phyloP scores from a whole-genome alignment of 1,140 invertebrate genomes.

The Megalopta genalis region DNA sequence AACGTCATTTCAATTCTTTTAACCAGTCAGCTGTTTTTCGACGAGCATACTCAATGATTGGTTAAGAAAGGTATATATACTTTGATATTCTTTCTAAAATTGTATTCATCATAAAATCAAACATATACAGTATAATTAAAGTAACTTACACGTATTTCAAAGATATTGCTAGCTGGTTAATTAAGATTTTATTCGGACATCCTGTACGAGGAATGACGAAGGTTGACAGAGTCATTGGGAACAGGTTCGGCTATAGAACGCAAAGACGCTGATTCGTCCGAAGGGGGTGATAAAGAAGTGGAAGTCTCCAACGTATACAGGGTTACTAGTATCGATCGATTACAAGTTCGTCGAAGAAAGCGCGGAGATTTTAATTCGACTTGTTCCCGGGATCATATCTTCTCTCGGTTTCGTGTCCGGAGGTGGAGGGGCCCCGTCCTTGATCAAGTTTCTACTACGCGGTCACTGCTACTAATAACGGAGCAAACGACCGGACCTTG shows the following conservation, averaged over 20 bases:
- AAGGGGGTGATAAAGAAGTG: neutral
- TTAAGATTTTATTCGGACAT: too few species aligned
- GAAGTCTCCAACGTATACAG: slow-evolving; percentile 5
- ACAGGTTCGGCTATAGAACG: neutral
- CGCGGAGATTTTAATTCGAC: slow-evolving; percentile 18
- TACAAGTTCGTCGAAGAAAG: slow-evolving; percentile 10
- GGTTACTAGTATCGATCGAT: neutral
- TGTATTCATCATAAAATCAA: too few species aligned
- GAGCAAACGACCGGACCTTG: slow-evolving; percentile 45
- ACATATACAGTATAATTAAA: too few species aligned
- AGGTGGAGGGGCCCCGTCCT: neutral
- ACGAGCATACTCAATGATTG: too few species aligned
- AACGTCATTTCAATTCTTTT: too few species aligned
- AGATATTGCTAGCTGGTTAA: too few species aligned
- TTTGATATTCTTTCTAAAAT: too few species aligned
- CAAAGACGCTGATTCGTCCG: neutral
- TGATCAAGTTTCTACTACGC: slow-evolving; percentile 27
- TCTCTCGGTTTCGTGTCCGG: slow-evolving; percentile 20
- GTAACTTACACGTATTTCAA: too few species aligned
- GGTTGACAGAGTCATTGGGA: neutral
- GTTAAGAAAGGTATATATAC: too few species aligned
- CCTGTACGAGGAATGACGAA: too few species aligned
- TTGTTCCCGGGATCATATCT: neutral
- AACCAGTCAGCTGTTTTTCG: too few species aligned
- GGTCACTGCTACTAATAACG: slow-evolving; percentile 39